Base-by-base conservation (phyloP, 1,140 invertebrate genomes). In the Vollenhovia emeryi region DNA sequence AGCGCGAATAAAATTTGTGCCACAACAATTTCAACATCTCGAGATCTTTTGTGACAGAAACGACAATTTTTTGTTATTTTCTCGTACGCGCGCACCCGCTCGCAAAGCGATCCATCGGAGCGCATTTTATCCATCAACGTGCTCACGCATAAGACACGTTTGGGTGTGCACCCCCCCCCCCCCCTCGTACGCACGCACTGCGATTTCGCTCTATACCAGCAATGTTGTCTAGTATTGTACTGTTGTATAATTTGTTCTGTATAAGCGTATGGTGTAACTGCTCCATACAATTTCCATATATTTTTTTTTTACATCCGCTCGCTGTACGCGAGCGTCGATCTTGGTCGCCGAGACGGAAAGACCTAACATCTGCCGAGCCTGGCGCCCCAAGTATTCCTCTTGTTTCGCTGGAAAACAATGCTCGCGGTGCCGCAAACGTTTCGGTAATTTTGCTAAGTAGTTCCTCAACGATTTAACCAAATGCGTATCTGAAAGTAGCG, bases 381-480 rank as follows among this genome's bases (percentile, higher is more conserved):
- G 43, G 33, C 59, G 48, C 33, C 21, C 13, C 27, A n/a, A 66
- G 6, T 30, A 64, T 76, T 33, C n/a, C 74, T 24, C 40, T 66
- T 66, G 45, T 50, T 68, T 68, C 40, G 60, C 21, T 13, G 7
- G 60, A 52, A 79, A 62, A 79, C 60, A 66, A 68, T 52, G 45
- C n/a, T 66, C 33, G 33, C 30, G 15, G 59, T 52, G 52, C 45
- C 30, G 43, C 75, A 79, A 52, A 21, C 45, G 76, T 79, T 79
- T 40, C 45, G n/a, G 59, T 88, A 73, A 57, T 87, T 87, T 68
- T 79, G 75, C 83, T 87, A 88, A 88, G 86, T 62, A 75, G 27
- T 85, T 88, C 74, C 52, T 75, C 24, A 84, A 60, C 87, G 87
- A 88, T 87, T 87, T 79, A 84, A 71, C 80, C 55, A 66, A 75